Conservation (phyloP, 1,140 invertebrate species). For the Forficula auricularia region DNA sequence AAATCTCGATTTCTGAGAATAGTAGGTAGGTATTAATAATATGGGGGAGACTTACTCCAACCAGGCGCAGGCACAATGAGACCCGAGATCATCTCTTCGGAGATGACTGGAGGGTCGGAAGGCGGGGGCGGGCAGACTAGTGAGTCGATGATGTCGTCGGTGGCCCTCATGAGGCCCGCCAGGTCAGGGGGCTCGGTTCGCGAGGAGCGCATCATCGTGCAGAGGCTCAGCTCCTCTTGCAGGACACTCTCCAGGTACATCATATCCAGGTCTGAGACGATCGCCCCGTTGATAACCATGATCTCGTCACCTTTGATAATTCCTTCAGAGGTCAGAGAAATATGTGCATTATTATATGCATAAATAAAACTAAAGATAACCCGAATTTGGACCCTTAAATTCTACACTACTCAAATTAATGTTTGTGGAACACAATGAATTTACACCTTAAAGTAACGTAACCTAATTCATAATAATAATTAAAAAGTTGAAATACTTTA, state of each 20-base stretch:
- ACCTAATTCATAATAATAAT: too few relatives aligned
- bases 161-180: conserved; percentile 59
- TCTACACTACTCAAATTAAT: too few relatives aligned
- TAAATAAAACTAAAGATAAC: too few relatives aligned
- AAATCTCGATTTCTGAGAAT: too few relatives aligned
- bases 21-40: too few relatives aligned
- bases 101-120: conserved; percentile 75
- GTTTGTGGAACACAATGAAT: too few relatives aligned
- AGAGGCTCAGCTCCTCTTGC: conserved; percentile 85
- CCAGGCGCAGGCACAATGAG: conserved; percentile 88
- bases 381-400: too few relatives aligned
- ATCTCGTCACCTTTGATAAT: conserved; percentile 95
- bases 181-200: conserved; percentile 82
- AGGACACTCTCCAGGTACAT: conserved; percentile 93
- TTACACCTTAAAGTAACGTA: too few relatives aligned
- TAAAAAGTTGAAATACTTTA: too few relatives aligned
- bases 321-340: conserved; percentile 34
- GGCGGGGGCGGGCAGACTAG: conserved; percentile 90
- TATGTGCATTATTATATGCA: too few relatives aligned
- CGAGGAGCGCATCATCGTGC: conserved; percentile 95
- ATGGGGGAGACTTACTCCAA: conserved; percentile 65
- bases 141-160: conserved; percentile 87
- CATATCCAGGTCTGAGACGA: conserved; percentile 96
- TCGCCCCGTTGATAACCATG: conserved; percentile 94
- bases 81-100: conserved; percentile 87